Evolutionary conservation across 2,797 vertebrate genomes (phyloP).

Genomic region (Sciaenops ocellatus): DNA sequence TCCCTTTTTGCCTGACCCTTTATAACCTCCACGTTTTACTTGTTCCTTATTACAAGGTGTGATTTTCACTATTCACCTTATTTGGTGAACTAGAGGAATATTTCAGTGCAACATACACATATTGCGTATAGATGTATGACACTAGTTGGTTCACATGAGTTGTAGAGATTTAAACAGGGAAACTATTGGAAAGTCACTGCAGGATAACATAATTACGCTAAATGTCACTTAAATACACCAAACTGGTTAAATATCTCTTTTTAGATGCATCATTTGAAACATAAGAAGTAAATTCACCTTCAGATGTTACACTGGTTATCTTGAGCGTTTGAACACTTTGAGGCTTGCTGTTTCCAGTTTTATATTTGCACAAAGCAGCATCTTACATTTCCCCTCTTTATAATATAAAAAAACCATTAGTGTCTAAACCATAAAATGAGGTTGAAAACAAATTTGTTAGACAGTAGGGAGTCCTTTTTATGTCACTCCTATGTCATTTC

Average conservation of each 20-base stretch:
- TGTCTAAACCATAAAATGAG: conserved; percentile 26
- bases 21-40: background rate
- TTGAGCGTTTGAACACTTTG: background rate
- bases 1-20: background rate
- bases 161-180: background rate
- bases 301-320: background rate
- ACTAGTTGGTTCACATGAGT: background rate
- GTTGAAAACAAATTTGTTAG: conserved; percentile 36
- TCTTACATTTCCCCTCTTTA: background rate
- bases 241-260: background rate
- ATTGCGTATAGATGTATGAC: background rate
- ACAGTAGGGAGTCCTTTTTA: conserved; percentile 24
- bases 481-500: conserved; percentile 20
- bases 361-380: background rate
- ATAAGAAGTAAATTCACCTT: background rate
- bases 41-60: background rate
- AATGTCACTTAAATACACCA: background rate
- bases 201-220: background rate
- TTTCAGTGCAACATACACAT: background rate
- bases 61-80: too few species aligned
- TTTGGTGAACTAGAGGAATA: too few species aligned
- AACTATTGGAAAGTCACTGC: background rate
- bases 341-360: background rate
- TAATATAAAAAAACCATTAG: conserved; percentile 5
- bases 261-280: background rate